phyloP scores from a whole-genome alignment of 2,113 vertebrate genomes.

The Gadus macrocephalus region DNA sequence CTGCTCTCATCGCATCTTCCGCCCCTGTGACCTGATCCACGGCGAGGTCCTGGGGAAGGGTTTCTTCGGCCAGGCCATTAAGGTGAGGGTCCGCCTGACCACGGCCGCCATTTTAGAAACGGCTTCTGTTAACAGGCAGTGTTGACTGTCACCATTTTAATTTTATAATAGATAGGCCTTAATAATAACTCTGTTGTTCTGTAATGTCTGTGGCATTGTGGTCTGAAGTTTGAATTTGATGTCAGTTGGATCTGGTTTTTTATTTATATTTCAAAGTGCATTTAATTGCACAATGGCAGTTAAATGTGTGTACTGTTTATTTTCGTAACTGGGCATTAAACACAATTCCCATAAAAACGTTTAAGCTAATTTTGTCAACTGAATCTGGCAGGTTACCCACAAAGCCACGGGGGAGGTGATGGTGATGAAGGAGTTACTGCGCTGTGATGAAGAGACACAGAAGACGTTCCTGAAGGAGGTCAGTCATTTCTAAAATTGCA shows the following conservation, averaged over 20 bases:
- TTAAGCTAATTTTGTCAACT: slow-evolving; percentile 16
- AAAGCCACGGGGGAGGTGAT: slow-evolving; percentile 97
- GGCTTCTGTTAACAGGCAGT: no score
- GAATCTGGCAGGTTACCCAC: slow-evolving; percentile 83
- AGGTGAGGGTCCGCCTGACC: slow-evolving; percentile 70
- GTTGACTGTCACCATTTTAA: not conserved
- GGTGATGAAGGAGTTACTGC: slow-evolving; percentile 98
- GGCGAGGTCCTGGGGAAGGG: slow-evolving; percentile 94
- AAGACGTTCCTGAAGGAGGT: slow-evolving; percentile 97
- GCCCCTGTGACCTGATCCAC: slow-evolving; percentile 91
- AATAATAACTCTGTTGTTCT: not conserved
- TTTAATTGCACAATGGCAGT: no score
- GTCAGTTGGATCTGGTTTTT: not conserved
- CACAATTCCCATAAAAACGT: no score
- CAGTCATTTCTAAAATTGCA: slow-evolving; percentile 22
- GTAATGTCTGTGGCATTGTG: not conserved
- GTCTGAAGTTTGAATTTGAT: not conserved
- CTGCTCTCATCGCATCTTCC: slow-evolving; percentile 93
- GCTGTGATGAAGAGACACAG: slow-evolving; percentile 96
- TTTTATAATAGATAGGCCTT: no score
- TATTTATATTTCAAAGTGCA: not conserved
- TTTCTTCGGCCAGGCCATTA: slow-evolving; percentile 96
- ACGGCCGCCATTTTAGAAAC: no score
- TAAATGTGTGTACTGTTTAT: not conserved
- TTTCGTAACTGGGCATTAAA: not conserved